phyloP scores from a whole-genome alignment of 2,113 vertebrate species.

The Rhabdornis inornatus region DNA sequence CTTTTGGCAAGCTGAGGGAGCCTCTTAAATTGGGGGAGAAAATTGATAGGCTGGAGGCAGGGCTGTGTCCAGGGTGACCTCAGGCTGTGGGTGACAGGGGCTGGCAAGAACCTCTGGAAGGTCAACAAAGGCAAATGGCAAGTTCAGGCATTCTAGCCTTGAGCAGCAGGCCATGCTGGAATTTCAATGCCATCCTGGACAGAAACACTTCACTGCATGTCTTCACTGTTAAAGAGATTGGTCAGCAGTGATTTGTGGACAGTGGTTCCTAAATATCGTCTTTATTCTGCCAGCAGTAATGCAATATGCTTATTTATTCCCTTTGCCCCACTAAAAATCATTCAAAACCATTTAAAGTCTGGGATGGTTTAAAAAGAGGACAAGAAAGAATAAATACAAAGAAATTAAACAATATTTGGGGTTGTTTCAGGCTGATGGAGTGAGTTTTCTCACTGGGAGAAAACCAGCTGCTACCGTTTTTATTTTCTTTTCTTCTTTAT shows the following conservation, averaged over 20 bases:
- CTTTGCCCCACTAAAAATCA: not conserved
- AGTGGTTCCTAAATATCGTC: not conserved
- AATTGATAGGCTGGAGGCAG: not conserved
- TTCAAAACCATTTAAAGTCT: not conserved
- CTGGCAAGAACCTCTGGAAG: not conserved
- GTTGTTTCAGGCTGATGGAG: not conserved
- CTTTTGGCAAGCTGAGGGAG: not conserved
- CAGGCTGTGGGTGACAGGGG: not conserved
- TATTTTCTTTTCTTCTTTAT: not conserved
- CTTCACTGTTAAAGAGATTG: not conserved
- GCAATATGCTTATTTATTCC: not conserved
- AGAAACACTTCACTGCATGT: not conserved
- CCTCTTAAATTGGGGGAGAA: not conserved
- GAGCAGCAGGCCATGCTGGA: not conserved
- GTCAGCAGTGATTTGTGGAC: not conserved
- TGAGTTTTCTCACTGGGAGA: not conserved
- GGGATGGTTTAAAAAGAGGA: not conserved
- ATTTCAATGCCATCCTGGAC: not conserved
- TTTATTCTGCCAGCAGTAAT: not conserved
- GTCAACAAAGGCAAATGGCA: not conserved
- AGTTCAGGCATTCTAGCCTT: not conserved
- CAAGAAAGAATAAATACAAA: not conserved
- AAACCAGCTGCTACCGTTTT: not conserved
- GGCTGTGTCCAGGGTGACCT: not conserved
- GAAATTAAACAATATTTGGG: not conserved